phyloP scores from a whole-genome alignment of 1,140 invertebrate genomes.

The Eciton burchellii region DNA sequence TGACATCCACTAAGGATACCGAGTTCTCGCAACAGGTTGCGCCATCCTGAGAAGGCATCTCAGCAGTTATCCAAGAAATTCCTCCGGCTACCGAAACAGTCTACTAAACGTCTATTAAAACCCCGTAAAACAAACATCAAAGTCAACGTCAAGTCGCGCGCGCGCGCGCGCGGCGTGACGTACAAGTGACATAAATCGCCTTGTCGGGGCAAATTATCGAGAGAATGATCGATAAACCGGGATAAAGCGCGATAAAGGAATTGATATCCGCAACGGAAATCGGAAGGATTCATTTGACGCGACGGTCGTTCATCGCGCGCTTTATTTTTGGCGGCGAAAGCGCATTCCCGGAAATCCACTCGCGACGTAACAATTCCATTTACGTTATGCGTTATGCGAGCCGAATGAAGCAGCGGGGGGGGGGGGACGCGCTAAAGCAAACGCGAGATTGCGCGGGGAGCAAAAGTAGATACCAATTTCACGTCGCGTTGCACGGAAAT shows the following conservation, averaged over 20 bases:
- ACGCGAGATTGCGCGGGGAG: slow-evolving; percentile 10
- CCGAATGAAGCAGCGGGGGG: slow-evolving; percentile 13
- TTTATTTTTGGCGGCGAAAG: slow-evolving; percentile 25
- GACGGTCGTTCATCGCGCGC: slow-evolving; percentile 26
- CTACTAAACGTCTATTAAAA: too few relatives aligned
- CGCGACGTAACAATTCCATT: slow-evolving; percentile 49
- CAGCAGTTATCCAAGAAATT: neutral
- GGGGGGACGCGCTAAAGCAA: slow-evolving; percentile 5
- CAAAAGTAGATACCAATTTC: slow-evolving; percentile 14
- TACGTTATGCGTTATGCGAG: slow-evolving; percentile 7
- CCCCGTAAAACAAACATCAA: too few relatives aligned
- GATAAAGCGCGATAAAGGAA: slow-evolving; percentile 38
- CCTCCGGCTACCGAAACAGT: neutral
- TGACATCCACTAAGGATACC: slow-evolving; percentile 44
- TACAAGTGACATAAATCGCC: neutral
- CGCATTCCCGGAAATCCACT: slow-evolving; percentile 19
- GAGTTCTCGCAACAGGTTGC: slow-evolving; percentile 51
- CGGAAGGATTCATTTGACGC: slow-evolving; percentile 37
- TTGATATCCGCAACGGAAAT: slow-evolving; percentile 31
- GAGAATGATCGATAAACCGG: neutral
- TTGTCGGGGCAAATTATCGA: neutral
- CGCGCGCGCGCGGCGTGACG: neutral
- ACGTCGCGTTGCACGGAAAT: neutral
- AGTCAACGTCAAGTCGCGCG: too few relatives aligned
- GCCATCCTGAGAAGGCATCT: neutral